Percentiles rank a stretch among this genome's conserved stretches.
phyloP scores from a whole-genome alignment of 2,797 vertebrate genomes.

The Ctenochaetus hawaiiensis region DNA sequence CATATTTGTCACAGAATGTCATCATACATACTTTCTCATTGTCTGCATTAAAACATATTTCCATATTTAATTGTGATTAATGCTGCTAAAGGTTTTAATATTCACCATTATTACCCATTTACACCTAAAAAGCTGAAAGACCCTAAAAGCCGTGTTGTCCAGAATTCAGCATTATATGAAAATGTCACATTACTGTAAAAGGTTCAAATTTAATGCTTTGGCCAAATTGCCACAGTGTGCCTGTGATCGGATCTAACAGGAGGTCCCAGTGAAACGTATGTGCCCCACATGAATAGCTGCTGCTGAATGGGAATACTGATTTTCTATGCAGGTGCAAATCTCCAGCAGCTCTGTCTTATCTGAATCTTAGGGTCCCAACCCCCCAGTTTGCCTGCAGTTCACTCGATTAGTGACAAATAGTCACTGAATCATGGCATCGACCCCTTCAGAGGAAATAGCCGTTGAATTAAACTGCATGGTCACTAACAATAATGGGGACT shows the following conservation, averaged over 20 bases:
- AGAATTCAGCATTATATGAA: not conserved
- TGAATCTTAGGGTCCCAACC: not conserved
- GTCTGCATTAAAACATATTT: too few species aligned
- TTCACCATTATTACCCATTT: too few species aligned
- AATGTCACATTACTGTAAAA: not conserved
- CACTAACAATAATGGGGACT: constrained; percentile 58
- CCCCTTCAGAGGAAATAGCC: constrained; percentile 47
- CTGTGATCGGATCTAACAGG: not conserved
- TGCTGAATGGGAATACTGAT: not conserved
- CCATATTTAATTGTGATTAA: too few species aligned
- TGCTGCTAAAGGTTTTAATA: too few species aligned
- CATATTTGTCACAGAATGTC: not conserved
- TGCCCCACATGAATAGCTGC: not conserved
- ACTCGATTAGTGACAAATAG: constrained; percentile 48
- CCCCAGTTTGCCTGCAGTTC: not conserved
- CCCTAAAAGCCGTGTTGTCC: too few species aligned
- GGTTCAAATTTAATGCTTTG: not conserved
- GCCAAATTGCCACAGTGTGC: not conserved
- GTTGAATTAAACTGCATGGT: constrained; percentile 64
- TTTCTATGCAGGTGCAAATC: not conserved
- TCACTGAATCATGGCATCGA: constrained; percentile 56
- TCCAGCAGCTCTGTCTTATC: constrained; percentile 17
- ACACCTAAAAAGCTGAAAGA: too few species aligned
- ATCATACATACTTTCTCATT: not conserved
- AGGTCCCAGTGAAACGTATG: not conserved